A percentile compares a stretch with the other conserved stretches of the same genome.
Evolutionary conservation across 1,140 invertebrate genomes (phyloP).

Genomic region (Theocolax elegans): DNA sequence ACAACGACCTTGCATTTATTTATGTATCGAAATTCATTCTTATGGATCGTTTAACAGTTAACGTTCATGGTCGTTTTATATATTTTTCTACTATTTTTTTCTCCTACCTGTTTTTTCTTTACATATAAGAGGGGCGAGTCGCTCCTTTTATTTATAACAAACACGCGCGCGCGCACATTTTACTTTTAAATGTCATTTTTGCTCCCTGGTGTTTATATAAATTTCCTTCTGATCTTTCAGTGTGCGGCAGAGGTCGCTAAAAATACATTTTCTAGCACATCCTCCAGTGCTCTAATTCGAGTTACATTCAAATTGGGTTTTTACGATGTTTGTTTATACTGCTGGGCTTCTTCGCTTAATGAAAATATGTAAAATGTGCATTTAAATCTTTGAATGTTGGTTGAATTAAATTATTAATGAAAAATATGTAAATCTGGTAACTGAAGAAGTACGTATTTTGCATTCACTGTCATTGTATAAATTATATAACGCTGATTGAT

Average conservation of each 20-base stretch:
- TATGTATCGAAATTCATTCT: slow-evolving; percentile 57
- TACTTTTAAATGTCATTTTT: slow-evolving; percentile 18
- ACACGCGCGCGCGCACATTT: not conserved
- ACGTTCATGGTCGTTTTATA: not conserved
- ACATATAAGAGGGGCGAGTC: not conserved
- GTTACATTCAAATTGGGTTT: slow-evolving; percentile 2
- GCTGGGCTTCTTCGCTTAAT: no score
- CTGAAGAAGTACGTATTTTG: no score
- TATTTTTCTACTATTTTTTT: not conserved
- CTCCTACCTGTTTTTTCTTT: not conserved
- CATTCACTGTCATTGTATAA: no score
- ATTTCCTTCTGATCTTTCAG: slow-evolving; percentile 3
- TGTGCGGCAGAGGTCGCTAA: not conserved
- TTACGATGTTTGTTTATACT: no score
- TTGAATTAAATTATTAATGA: no score
- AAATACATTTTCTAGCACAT: not conserved
- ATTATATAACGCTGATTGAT: no score
- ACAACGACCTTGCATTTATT: slow-evolving; percentile 62
- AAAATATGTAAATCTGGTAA: no score
- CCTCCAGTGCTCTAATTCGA: not conserved
- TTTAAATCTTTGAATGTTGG: no score
- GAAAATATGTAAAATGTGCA: no score
- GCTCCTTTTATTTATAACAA: slow-evolving; percentile 38
- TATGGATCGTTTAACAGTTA: slow-evolving; percentile 38
- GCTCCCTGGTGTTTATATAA: not conserved